These are phyloP conservation scores for Gambusia affinis DNA, from an alignment of 2,113 vertebrate species.

Conservation along the genomic window DNA sequence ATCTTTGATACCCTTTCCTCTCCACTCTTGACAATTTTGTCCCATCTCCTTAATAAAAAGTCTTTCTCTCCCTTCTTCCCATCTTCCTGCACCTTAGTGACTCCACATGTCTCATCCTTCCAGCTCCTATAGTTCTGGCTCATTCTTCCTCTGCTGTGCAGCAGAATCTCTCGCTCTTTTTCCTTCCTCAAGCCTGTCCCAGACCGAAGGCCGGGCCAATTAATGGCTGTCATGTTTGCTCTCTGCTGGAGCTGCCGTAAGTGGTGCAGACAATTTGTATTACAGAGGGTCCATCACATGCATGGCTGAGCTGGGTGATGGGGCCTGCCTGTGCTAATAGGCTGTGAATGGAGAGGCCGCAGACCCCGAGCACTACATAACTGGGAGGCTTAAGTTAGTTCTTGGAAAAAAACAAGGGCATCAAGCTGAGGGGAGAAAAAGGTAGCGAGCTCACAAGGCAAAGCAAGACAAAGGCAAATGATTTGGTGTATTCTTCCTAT, in stretches of 20 bases:
- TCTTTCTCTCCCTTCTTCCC: constrained; percentile 3
- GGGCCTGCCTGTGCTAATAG: constrained; percentile 68
- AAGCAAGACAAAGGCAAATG: not conserved
- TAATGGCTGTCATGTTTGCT: constrained; percentile 78
- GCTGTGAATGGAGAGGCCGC: constrained; percentile 55
- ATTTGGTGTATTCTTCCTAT: not conserved
- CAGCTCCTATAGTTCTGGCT: not conserved
- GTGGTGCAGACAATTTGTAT: constrained; percentile 79
- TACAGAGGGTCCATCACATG: constrained; percentile 78
- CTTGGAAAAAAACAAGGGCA: constrained; percentile 20
- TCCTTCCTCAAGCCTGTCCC: constrained; percentile 27
- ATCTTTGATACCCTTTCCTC: constrained; percentile 2
- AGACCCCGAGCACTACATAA: constrained; percentile 35
- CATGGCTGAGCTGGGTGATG: constrained; percentile 74
- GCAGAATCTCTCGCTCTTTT: not conserved
- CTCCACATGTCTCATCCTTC: constrained; percentile 3
- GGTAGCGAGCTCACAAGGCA: not conserved
- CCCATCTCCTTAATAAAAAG: constrained; percentile 11
- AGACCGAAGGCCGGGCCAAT: constrained; percentile 59
- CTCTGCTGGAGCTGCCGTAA: constrained; percentile 59
- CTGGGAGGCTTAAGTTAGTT: constrained; percentile 40
- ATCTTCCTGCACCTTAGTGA: constrained; percentile 2
- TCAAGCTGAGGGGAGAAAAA: not conserved
- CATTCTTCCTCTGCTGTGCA: not conserved
- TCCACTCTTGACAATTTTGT: constrained; percentile 4